Evolutionary conservation across 1,140 invertebrate genomes (phyloP).

Genomic region (Pachyrhynchus sulphureomaculatus): DNA sequence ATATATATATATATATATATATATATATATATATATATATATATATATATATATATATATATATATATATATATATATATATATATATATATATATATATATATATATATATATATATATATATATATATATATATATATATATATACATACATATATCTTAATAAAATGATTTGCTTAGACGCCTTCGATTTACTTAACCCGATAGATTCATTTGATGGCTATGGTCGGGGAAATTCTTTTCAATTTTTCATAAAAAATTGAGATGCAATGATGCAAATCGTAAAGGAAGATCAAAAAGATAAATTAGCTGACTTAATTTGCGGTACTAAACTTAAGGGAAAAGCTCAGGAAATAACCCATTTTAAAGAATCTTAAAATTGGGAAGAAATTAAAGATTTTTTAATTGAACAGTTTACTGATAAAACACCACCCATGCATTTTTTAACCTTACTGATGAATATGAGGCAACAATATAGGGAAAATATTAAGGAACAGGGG

Average conservation of each 20-base stretch:
- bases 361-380: neutral
- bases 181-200: conserved; percentile 1
- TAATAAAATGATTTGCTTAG: neutral
- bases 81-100: neutral
- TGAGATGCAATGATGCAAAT: conserved; percentile 2
- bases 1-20: too few relatives aligned
- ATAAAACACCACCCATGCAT: too few relatives aligned
- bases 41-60: too few relatives aligned
- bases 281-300: neutral
- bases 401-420: too few relatives aligned
- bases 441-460: too few relatives aligned
- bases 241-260: conserved; percentile 2
- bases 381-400: too few relatives aligned
- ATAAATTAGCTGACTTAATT: neutral
- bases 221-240: neutral
- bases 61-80: neutral
- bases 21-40: too few relatives aligned
- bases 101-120: neutral
- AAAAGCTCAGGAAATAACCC: neutral
- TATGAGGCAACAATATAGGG: too few relatives aligned
- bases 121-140: neutral
- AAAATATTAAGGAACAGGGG: too few relatives aligned
- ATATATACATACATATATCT: neutral
- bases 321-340: neutral
- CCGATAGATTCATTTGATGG: neutral